Percentiles rank a stretch among this genome's conserved stretches.
phyloP scores from a whole-genome alignment of 1,140 invertebrate species.

The Tribolium madens region DNA sequence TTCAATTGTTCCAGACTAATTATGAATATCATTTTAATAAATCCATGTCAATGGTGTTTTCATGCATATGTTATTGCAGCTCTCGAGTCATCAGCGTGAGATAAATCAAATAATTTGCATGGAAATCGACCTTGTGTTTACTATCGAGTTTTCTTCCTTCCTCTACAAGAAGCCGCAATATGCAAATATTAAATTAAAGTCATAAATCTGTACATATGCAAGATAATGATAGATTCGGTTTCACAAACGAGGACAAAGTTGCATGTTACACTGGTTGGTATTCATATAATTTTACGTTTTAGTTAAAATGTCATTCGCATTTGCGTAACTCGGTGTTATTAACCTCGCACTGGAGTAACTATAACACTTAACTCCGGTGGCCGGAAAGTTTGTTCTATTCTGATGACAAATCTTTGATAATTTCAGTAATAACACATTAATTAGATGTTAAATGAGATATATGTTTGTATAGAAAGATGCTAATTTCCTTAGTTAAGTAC shows the following conservation, averaged over 20 bases:
- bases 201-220: neutral
- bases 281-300: slow-evolving; percentile 37
- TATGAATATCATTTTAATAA: neutral
- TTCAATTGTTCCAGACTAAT: neutral
- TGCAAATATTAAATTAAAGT: neutral
- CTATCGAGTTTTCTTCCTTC: slow-evolving; percentile 7
- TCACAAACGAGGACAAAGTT: slow-evolving; percentile 29
- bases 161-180: neutral
- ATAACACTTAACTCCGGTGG: too few species aligned
- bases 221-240: slow-evolving; percentile 29
- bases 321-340: slow-evolving; percentile 34
- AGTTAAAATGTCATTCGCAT: slow-evolving; percentile 33
- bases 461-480: too few species aligned
- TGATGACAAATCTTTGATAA: too few species aligned
- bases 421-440: too few species aligned
- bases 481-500: too few species aligned
- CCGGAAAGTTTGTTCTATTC: too few species aligned
- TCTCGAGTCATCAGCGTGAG: neutral
- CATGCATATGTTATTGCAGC: neutral
- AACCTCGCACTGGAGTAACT: slow-evolving; percentile 6
- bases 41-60: neutral
- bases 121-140: neutral
- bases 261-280: slow-evolving; percentile 28
- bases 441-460: too few species aligned
- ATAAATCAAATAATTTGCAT: neutral